These are phyloP conservation scores for Colius striatus DNA, from an alignment of 2,113 vertebrate genomes.

Conservation along the genomic window DNA sequence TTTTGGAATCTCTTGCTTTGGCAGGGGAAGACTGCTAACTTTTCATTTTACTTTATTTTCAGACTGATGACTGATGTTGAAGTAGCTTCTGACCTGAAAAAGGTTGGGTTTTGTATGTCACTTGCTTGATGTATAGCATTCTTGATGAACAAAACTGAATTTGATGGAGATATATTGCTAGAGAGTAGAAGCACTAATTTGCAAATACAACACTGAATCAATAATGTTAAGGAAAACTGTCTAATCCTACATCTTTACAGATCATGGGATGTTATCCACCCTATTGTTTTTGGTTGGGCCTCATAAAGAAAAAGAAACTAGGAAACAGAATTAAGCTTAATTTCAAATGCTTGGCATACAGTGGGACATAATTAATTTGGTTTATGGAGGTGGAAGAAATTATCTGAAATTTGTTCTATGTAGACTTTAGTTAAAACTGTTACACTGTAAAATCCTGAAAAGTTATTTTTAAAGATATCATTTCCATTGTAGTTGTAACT, in stretches of 20 bases:
- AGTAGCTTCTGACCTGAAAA: not conserved
- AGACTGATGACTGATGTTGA: not conserved
- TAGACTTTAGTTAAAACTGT: not conserved
- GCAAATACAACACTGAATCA: not conserved
- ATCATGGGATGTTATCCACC: not conserved
- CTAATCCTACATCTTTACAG: not conserved
- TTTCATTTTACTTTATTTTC: not conserved
- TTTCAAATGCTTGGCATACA: not conserved
- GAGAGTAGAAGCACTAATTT: not conserved
- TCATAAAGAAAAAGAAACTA: not conserved
- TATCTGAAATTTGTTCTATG: not conserved
- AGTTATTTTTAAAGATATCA: not conserved
- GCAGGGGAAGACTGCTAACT: not conserved
- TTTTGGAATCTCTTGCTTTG: not conserved
- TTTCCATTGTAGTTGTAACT: not conserved
- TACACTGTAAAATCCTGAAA: not conserved
- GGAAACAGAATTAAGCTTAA: not conserved
- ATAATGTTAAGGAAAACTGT: not conserved
- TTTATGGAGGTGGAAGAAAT: not conserved
- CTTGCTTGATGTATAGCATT: not conserved
- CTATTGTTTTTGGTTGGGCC: not conserved
- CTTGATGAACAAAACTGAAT: not conserved
- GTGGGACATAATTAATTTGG: not conserved
- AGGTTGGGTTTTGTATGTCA: fast-evolving
- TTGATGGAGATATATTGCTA: not conserved